A percentile compares a stretch with the other conserved stretches of the same genome.
Conservation (phyloP, 1,140 invertebrate species). For the Lepidurus apus region DNA sequence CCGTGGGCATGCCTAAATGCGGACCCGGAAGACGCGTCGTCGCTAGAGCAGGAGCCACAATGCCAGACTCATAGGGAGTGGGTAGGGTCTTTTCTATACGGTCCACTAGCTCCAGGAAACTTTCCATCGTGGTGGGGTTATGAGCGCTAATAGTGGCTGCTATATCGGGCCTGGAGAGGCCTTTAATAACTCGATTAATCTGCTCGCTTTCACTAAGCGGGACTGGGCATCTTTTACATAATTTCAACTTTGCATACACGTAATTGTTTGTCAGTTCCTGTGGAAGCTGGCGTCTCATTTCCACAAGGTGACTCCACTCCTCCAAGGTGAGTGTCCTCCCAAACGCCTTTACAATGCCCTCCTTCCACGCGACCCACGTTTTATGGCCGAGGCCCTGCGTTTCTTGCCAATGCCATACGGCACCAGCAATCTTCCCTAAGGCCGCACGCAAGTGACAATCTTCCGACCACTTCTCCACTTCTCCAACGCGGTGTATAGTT, state of each 20-base stretch:
- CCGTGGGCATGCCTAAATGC: neutral
- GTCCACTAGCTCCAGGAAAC: neutral
- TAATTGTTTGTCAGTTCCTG: neutral
- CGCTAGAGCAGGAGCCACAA: neutral
- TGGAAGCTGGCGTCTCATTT: slow-evolving; percentile 16
- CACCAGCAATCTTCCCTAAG: slow-evolving; percentile 25
- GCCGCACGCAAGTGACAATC: slow-evolving; percentile 3
- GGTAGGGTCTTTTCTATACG: neutral
- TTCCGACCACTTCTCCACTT: slow-evolving; percentile 24
- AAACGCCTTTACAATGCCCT: neutral
- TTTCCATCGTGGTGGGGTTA: neutral
- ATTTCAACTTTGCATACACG: slow-evolving; percentile 24
- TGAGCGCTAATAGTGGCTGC: neutral
- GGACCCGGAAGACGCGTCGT: too few species aligned
- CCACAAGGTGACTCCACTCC: neutral
- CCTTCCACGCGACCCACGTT: neutral
- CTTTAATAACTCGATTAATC: neutral
- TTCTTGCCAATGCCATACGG: slow-evolving; percentile 25
- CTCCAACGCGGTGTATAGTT: neutral
- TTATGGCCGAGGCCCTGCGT: neutral
- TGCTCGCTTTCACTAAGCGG: neutral
- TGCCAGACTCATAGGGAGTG: neutral
- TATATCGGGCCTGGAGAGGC: neutral
- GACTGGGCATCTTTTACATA: slow-evolving; percentile 25
- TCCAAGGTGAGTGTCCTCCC: slow-evolving; percentile 12